A percentile compares a stretch with the other conserved stretches of the same genome.
Evolutionary conservation across 2,113 vertebrate genomes (phyloP).

Genomic region (Accipiter cooperii): DNA sequence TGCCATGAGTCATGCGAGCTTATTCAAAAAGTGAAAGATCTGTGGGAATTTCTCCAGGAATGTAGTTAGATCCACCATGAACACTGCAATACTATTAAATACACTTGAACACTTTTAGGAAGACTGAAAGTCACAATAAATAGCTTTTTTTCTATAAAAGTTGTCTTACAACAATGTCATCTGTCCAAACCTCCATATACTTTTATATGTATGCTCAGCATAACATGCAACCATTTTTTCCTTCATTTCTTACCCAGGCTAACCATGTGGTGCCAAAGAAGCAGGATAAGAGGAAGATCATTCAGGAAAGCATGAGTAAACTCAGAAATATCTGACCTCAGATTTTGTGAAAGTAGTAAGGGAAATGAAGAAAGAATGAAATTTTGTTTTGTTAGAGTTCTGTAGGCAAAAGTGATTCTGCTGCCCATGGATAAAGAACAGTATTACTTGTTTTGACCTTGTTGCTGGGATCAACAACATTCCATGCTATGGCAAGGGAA

Average conservation of each 20-base stretch:
- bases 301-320: background rate
- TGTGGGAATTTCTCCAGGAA: background rate
- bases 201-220: fast-evolving
- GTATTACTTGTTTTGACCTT: background rate
- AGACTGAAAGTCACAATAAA: background rate
- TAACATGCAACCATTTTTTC: background rate
- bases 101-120: background rate
- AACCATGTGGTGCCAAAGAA: background rate
- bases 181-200: background rate
- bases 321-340: background rate
- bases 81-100: background rate
- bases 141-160: background rate
- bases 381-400: background rate
- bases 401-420: background rate
- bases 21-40: background rate
- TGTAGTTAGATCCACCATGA: background rate
- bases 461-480: background rate
- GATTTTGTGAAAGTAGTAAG: background rate
- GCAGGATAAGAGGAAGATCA: background rate
- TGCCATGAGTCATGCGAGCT: background rate
- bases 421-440: background rate
- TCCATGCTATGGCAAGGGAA: background rate
- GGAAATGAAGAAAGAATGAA: background rate
- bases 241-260: background rate
- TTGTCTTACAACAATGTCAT: background rate